Evolutionary conservation across 2,888 invertebrate species (phyloP), one percentile per base, ranked within the genome.

Genomic region (Eupithecia centaureata): DNA sequence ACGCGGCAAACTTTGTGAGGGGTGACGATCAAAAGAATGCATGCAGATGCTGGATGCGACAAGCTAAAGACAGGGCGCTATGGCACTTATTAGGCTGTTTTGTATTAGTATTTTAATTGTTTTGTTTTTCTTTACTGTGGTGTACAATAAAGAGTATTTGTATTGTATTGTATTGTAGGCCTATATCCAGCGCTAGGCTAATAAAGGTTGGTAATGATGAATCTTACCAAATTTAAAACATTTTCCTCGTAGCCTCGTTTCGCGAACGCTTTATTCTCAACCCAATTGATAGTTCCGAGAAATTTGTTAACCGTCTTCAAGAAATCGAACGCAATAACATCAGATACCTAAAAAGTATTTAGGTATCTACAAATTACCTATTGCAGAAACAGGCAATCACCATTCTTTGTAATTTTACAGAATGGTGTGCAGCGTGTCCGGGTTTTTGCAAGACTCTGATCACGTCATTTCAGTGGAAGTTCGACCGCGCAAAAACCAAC

Each of bases 391-490:
- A 67, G 63, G 63, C 73, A 76, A 67, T 62, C 65, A 75, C 74
- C 76, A 57, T 77, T 76, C 77, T 75, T 77, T 77, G 76, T 75
- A 76, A 71, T 73, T 72, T 70, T 68, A 47, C 10, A 47, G 18
- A 22, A 3, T 66, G 3, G 35, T 71, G 74, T 79, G 73, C 75
- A 76, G 73, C 72, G 76, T 72, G 79, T 86, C 85, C 84, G 86
- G 82, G 77, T 86, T 86, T 86, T 86, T 86, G 74, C 76, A 70
- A 72, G 75, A 77, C 71, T 73, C 65, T 65, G 76, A 79, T 79
- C 76, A 78, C 84, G 83, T 83, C 83, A 85, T 75, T 81, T 75
- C 68, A 75, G 72, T 77, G 74, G 76, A 76, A 78, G 68, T 75
- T 73, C 62, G 73, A 71, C 38, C 70, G 69, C 61, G 76, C 77